Conservation (phyloP, 1,140 invertebrate genomes). For the Vanessa atalanta region DNA sequence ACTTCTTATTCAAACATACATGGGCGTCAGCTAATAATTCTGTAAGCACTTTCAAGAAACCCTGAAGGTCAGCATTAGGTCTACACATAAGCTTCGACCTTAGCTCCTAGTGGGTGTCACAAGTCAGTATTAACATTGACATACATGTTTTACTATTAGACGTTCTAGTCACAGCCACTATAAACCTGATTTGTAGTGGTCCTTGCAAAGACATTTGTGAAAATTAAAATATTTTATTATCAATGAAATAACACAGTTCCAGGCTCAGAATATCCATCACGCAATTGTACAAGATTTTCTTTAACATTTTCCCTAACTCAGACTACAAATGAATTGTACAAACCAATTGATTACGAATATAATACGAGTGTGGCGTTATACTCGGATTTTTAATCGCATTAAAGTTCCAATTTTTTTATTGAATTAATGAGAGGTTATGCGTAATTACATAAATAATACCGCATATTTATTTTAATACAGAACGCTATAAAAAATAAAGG, state of each 20-base stretch:
- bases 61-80: conserved; percentile 27
- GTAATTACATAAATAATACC: neutral
- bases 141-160: conserved; percentile 57
- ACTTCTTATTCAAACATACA: neutral
- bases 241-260: neutral
- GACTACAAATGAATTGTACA: neutral
- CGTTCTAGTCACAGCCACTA: conserved; percentile 17
- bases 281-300: neutral
- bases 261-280: no score
- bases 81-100: conserved; percentile 57
- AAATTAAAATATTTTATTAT: neutral
- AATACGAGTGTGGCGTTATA: neutral
- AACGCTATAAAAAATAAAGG: conserved; percentile 14
- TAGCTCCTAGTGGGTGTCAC: conserved; percentile 55
- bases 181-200: conserved; percentile 1
- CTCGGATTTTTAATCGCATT: neutral
- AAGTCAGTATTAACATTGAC: conserved; percentile 66
- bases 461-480: neutral
- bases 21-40: conserved; percentile 38
- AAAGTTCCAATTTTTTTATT: neutral
- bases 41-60: conserved; percentile 50
- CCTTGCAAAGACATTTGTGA: neutral
- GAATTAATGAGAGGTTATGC: neutral
- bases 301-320: neutral
- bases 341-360: neutral